These are phyloP conservation scores for Dasyurus viverrinus DNA, from an alignment of 2,113 vertebrate species.

Conservation along the genomic window DNA sequence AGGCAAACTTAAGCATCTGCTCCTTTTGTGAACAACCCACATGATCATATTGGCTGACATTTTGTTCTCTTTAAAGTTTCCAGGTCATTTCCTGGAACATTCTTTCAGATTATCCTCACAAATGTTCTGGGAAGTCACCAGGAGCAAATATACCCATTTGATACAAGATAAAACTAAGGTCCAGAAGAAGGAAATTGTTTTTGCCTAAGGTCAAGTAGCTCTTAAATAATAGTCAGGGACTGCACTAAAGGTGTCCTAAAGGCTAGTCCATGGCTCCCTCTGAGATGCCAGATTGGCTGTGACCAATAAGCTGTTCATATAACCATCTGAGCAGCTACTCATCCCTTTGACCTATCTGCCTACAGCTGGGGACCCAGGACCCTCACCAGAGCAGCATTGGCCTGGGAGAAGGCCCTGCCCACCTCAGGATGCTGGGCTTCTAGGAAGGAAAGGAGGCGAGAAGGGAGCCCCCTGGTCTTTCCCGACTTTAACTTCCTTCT, in stretches of 20 bases:
- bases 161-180: background rate
- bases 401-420: too few relatives aligned
- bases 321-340: background rate
- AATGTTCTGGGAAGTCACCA: background rate
- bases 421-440: rapidly evolving
- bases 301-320: background rate
- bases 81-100: background rate
- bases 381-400: too few relatives aligned
- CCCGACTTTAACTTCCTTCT: background rate
- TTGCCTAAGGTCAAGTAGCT: background rate
- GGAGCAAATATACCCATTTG: background rate
- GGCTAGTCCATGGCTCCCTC: background rate
- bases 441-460: background rate
- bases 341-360: too few relatives aligned
- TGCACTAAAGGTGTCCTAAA: background rate
- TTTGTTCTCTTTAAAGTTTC: background rate
- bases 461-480: background rate
- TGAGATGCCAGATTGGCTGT: background rate
- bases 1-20: background rate
- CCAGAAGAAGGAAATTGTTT: background rate
- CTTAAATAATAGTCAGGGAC: background rate
- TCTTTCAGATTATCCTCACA: background rate
- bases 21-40: background rate
- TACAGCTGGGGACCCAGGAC: too few relatives aligned
- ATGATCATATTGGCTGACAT: background rate